phyloP scores from a whole-genome alignment of 1,140 invertebrate genomes.

The Leucophenga varia region DNA sequence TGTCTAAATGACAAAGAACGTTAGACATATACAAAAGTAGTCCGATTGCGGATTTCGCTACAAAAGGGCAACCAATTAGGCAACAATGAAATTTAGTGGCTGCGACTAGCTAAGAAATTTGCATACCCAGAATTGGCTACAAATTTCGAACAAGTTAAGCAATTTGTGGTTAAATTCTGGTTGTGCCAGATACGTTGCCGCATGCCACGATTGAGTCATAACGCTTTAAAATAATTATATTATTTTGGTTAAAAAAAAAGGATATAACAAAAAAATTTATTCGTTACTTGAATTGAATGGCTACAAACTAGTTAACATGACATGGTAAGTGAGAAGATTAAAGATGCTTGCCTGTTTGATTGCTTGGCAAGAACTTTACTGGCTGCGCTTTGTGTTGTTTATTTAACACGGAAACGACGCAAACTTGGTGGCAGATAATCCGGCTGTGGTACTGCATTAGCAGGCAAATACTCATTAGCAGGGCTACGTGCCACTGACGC shows the following conservation, averaged over 20 bases:
- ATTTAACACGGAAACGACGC: slow-evolving; percentile 42
- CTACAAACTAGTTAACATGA: slow-evolving; percentile 26
- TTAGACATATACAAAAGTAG: too few species aligned
- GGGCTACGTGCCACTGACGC: neutral
- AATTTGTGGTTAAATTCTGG: neutral
- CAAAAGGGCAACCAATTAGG: slow-evolving; percentile 24
- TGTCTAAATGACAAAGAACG: too few species aligned
- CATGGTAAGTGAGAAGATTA: neutral
- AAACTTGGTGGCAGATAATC: slow-evolving; percentile 42
- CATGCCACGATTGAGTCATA: slow-evolving; percentile 7
- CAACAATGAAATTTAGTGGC: slow-evolving; percentile 4
- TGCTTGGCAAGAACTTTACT: slow-evolving; percentile 42
- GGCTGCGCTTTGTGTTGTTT: slow-evolving; percentile 10
- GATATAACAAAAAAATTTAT: slow-evolving; percentile 38
- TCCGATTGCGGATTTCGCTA: too few species aligned
- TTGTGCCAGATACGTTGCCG: too few species aligned
- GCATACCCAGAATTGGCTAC: neutral
- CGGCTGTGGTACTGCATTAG: slow-evolving; percentile 28
- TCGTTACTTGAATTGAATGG: slow-evolving; percentile 27
- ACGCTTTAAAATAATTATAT: slow-evolving; percentile 16
- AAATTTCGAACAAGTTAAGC: neutral
- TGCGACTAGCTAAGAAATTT: neutral
- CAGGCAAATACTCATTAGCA: slow-evolving; percentile 31
- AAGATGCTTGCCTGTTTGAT: slow-evolving; percentile 11
- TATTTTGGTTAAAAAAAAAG: too few species aligned